phyloP scores from a whole-genome alignment of 2,888 invertebrate species.

The Acanthococcus lagerstroemiae region DNA sequence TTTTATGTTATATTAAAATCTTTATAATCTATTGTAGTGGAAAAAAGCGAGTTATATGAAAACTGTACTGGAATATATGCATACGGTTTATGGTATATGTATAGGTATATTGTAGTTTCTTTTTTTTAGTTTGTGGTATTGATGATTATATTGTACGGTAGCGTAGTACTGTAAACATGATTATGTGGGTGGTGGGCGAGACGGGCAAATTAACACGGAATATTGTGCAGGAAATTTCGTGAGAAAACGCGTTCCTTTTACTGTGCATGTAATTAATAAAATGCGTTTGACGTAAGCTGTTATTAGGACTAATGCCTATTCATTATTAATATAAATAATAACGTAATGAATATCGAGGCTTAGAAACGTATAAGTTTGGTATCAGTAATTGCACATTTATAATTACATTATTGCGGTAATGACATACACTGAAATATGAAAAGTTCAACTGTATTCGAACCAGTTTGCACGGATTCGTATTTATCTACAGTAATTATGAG shows the following conservation, averaged over 20 bases:
- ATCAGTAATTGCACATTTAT: constrained; percentile 28
- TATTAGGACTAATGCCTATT: constrained; percentile 21
- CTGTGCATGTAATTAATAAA: neutral
- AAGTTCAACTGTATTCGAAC: neutral
- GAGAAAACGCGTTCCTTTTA: neutral
- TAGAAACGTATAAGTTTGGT: constrained; percentile 26
- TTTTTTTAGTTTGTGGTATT: too few relatives aligned
- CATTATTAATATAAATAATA: constrained; percentile 23
- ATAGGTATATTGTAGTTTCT: neutral
- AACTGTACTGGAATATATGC: too few relatives aligned
- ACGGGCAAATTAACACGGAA: neutral
- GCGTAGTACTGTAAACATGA: too few relatives aligned
- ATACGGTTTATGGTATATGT: too few relatives aligned
- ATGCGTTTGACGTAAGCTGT: constrained; percentile 10
- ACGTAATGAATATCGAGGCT: constrained; percentile 18
- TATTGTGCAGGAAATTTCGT: neutral
- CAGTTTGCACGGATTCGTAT: neutral
- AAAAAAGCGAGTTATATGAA: too few relatives aligned
- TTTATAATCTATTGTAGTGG: neutral
- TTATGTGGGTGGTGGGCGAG: too few relatives aligned
- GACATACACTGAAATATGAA: too few relatives aligned
- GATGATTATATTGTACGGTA: too few relatives aligned
- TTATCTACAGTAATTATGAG: neutral
- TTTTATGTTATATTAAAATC: neutral
- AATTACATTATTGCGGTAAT: constrained; percentile 6